Evolutionary conservation across 2,113 vertebrate species (phyloP), one percentile per base, ranked within the genome.

Genomic region (Oreochromis aureus): DNA sequence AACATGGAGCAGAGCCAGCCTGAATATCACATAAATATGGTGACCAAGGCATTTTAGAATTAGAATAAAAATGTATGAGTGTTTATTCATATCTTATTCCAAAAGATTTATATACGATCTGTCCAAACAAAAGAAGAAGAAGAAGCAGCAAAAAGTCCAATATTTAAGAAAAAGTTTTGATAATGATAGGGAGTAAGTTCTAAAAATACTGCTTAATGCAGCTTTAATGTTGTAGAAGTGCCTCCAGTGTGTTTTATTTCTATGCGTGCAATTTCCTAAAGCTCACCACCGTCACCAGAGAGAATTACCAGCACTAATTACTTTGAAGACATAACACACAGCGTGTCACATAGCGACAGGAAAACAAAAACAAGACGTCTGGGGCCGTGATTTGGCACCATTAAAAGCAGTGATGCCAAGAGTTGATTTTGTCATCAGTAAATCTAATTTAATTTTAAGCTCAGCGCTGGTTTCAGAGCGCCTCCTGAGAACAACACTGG

Each of bases 391-490:
- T 84, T 30, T 84, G 85, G 89, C 91, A 32, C 19, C 41, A 41
- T 71, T 34, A 84, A 73, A 79, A 69, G 85, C 83, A 18, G 48
- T 55, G 34, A 89, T 79, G 87, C 89, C 69, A 88, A 54, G n/a
- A 79, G 73, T 82, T 76, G 59, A 87, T 89, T 85, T 89, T 91
- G 84, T 87, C 87, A 51, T 83, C 80, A 48, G 41, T 78, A 78
- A 89, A 90, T 89, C 86, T 91, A 86, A 93, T 93, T 94, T 85
- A 19, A 94, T 93, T 88, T 93, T 89, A 76, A 86, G 71, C 85
- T 84, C 36, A 27, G 71, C 46, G 61, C 89, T 86, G 80, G 85
- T 90, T 63, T 78, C 66, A 19, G 10, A 13, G 6, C 3, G 32
- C 44, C 89, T 89, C 91, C 51, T 5, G 91, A 86, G 89, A 89